phyloP scores from a whole-genome alignment of 2,113 vertebrate species.

The Lasiurus cinereus region DNA sequence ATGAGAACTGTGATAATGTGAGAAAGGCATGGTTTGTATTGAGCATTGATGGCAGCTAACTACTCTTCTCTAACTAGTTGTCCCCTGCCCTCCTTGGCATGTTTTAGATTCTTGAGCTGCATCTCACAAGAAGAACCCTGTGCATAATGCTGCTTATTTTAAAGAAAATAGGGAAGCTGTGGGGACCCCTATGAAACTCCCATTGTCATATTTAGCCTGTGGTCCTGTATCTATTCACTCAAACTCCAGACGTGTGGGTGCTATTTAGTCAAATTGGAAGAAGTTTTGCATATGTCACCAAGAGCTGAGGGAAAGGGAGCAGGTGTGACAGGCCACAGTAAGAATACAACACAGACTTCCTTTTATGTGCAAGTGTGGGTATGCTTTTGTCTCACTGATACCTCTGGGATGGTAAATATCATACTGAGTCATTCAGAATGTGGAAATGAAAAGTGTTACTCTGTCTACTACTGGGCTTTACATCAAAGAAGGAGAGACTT shows the following conservation, averaged over 20 bases:
- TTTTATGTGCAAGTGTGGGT: not conserved
- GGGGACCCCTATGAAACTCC: slow-evolving; percentile 52
- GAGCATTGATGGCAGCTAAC: not conserved
- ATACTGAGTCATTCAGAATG: slow-evolving; percentile 65
- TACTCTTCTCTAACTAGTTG: not conserved
- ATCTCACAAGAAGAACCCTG: not conserved
- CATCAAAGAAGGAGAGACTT: not conserved
- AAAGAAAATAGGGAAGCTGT: slow-evolving; percentile 63
- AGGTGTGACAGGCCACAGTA: slow-evolving; percentile 15
- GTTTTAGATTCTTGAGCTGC: not conserved
- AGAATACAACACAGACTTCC: slow-evolving; percentile 48
- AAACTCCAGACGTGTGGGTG: not conserved
- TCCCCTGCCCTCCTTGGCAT: not conserved
- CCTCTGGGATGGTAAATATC: slow-evolving; percentile 6
- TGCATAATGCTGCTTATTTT: not conserved
- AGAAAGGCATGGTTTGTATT: not conserved
- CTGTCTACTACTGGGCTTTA: slow-evolving; percentile 44
- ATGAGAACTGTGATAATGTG: not conserved
- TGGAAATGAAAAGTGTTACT: slow-evolving; percentile 23
- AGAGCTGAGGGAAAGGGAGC: not conserved
- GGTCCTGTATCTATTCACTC: slow-evolving; percentile 26
- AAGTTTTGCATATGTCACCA: slow-evolving; percentile 49
- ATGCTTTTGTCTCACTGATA: not conserved
- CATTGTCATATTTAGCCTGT: slow-evolving; percentile 56
- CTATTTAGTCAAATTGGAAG: slow-evolving; percentile 47